phyloP scores from a whole-genome alignment of 2,113 vertebrate species.

The Gopherus flavomarginatus region DNA sequence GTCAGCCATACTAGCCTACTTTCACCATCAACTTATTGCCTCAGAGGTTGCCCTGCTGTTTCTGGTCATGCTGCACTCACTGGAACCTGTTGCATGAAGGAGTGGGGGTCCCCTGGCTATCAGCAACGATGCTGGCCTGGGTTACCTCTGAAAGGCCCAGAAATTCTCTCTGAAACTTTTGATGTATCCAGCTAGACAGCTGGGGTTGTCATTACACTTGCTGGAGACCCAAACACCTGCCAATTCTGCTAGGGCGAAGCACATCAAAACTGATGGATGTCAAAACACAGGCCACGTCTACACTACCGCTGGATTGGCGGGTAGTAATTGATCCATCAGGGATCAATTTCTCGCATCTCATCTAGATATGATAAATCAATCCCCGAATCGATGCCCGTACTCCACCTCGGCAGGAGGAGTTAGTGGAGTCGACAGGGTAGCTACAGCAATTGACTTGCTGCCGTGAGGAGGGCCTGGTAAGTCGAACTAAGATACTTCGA shows the following conservation, averaged over 20 bases:
- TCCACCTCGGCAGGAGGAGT: too few relatives aligned
- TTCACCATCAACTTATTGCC: background rate
- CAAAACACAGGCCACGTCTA: background rate
- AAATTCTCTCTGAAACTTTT: background rate
- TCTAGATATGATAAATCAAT: too few relatives aligned
- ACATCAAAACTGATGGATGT: background rate
- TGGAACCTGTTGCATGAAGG: background rate
- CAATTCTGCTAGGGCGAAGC: background rate
- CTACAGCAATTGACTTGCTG: too few relatives aligned
- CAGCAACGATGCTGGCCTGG: background rate
- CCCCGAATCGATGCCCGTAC: too few relatives aligned
- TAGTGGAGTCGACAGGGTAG: too few relatives aligned
- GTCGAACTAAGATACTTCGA: too few relatives aligned
- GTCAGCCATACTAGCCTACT: rapidly evolving
- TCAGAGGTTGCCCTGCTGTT: background rate
- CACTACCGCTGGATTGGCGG: too few relatives aligned
- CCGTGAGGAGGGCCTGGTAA: too few relatives aligned
- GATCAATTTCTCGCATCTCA: too few relatives aligned
- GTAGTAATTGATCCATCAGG: too few relatives aligned
- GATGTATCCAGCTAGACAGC: background rate
- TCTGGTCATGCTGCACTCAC: rapidly evolving
- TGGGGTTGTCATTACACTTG: background rate
- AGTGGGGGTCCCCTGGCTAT: background rate
- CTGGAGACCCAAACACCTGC: background rate
- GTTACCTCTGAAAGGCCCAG: background rate